phyloP scores from a whole-genome alignment of 2,113 vertebrate genomes.

The Pica pica region DNA sequence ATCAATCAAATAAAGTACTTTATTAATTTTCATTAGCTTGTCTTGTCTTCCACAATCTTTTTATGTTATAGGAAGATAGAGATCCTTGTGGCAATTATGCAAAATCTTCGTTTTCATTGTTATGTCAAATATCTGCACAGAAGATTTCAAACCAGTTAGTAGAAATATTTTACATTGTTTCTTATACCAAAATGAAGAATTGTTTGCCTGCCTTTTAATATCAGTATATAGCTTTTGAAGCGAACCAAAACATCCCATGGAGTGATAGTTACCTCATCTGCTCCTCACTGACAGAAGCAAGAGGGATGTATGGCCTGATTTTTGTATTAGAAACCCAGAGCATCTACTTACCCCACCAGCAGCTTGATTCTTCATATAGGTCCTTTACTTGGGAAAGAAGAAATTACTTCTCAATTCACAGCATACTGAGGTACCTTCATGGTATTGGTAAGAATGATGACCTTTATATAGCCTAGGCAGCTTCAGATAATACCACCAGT shows the following conservation, averaged over 20 bases:
- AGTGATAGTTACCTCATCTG: not conserved
- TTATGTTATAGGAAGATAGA: not conserved
- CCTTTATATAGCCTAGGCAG: not conserved
- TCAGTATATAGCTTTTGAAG: not conserved
- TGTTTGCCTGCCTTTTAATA: not conserved
- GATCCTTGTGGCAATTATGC: not conserved
- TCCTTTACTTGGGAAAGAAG: not conserved
- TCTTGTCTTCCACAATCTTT: not conserved
- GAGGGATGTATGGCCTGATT: not conserved
- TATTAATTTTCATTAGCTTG: constrained; percentile 28
- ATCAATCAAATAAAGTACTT: constrained; percentile 51
- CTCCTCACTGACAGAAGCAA: not conserved
- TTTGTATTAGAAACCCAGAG: not conserved
- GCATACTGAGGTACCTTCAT: not conserved
- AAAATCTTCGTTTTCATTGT: not conserved
- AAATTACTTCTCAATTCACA: not conserved
- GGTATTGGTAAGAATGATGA: not conserved
- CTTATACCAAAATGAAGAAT: not conserved
- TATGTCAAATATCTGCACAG: not conserved
- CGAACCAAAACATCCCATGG: not conserved
- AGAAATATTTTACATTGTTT: not conserved
- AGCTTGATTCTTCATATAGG: not conserved
- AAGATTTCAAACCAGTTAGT: not conserved
- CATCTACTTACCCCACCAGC: not conserved
- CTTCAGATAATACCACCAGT: not conserved